Conservation (phyloP, 2,888 invertebrate species). For the Drosophila colorata region DNA sequence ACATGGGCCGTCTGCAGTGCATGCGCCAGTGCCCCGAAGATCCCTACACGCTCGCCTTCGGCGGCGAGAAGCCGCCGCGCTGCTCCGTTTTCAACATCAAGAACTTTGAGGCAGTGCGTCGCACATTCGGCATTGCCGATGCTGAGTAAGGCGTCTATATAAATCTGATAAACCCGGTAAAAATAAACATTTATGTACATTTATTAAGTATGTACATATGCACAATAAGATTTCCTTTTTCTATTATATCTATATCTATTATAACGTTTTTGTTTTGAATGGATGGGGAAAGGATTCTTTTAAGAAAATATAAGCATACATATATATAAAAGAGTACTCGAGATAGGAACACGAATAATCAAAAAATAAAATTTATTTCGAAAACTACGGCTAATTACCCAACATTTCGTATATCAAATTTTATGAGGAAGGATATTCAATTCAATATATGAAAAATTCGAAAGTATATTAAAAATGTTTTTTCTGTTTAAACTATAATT, state of each 20-base stretch:
- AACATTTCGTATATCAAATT: too few relatives aligned
- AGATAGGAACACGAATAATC: too few relatives aligned
- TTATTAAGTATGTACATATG: conserved; percentile 20
- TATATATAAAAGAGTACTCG: too few relatives aligned
- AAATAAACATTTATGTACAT: conserved; percentile 18
- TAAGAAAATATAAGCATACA: background rate
- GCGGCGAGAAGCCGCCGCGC: conserved; percentile 93
- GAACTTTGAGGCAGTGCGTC: conserved; percentile 83
- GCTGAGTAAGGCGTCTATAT: conserved; percentile 33
- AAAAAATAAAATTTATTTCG: too few relatives aligned
- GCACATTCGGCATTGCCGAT: conserved; percentile 76
- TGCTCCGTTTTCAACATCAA: conserved; percentile 87
- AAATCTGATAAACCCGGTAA: background rate
- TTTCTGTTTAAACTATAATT: background rate
- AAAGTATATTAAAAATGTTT: too few relatives aligned
- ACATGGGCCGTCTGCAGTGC: conserved; percentile 91
- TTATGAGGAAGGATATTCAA: too few relatives aligned
- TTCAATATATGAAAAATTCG: too few relatives aligned
- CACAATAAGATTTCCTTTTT: conserved; percentile 10
- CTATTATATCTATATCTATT: background rate
- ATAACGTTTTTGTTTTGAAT: background rate
- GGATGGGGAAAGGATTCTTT: background rate
- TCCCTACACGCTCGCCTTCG: conserved; percentile 92
- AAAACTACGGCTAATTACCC: too few relatives aligned
- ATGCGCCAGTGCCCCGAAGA: conserved; percentile 92